Base-by-base conservation (phyloP, 2,113 vertebrate species). In the Triplophysa siluroides region DNA sequence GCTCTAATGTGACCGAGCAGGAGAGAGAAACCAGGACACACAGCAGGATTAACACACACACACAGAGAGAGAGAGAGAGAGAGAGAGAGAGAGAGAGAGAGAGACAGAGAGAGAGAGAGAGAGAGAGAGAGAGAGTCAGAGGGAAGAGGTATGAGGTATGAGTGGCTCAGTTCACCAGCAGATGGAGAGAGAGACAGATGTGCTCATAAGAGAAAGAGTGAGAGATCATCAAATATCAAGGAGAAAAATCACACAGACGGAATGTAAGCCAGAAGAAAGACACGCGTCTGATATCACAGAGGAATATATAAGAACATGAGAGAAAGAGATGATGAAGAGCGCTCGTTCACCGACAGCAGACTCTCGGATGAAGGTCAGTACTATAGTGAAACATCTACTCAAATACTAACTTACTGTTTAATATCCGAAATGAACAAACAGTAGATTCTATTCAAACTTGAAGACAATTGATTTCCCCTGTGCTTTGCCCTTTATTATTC, bases 21-120 rank as follows among this genome's bases (percentile, higher is more conserved):
- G 69, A 64, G 69, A 64, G 78, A 69, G 41, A 83, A 85, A 83
- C 66, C 81, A 76, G 81, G 81, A 79, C 83, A 84, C 76, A 79
- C 76, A 76, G 80, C 58, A 18, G 52, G 75, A 81, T 81, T 80
- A 83, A 84, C 60, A 83, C 41, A 33, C 10, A 23, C 45, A 16
- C 24, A 58, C 2, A 21, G 19, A 21, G 8, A 47, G 50, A n/a
- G 78, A 72, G 45, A 79, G 10, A 16, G 56, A 63, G 68, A 52
- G 70, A 79, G 54, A 58, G 8, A 21, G 19, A 21, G 8, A 47
- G 50, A n/a, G 78, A 72, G 45, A 79, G 10, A 16, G 56, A 63
- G 68, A 52, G 70, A 79, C 64, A 16, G 58, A 79, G 72, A 16
- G 45, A 79, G 10, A 16, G 66, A 63, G 68, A 52, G 70, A 79